Percentiles rank a stretch among this genome's conserved stretches.
phyloP scores from a whole-genome alignment of 1,140 invertebrate genomes.

The Brachionus asplanchnoidis region DNA sequence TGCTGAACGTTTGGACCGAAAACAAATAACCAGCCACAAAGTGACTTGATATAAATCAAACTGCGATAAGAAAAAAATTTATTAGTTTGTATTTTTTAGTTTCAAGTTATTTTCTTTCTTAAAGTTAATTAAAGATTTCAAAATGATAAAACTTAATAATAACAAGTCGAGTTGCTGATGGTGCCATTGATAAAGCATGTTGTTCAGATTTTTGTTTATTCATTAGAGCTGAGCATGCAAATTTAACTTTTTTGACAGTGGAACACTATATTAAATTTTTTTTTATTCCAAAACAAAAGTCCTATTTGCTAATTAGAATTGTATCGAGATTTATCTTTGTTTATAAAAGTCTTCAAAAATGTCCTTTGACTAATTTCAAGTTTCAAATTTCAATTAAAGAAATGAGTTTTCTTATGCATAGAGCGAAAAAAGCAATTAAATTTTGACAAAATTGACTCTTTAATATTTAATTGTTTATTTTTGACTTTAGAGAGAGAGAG shows the following conservation, averaged over 20 bases:
- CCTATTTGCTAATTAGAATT: background rate
- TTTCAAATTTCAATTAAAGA: slow-evolving; percentile 37
- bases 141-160: slow-evolving; percentile 16
- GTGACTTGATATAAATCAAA: slow-evolving; percentile 39
- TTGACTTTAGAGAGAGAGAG: background rate
- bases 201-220: slow-evolving; percentile 1
- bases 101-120: slow-evolving; percentile 16
- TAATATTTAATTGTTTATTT: slow-evolving; percentile 38
- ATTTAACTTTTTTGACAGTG: background rate
- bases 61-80: slow-evolving; percentile 1
- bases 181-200: slow-evolving; percentile 9
- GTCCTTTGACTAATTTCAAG: slow-evolving; percentile 19
- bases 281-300: background rate
- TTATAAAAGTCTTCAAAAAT: background rate
- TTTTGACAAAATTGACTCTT: slow-evolving; percentile 19
- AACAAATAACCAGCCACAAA: background rate
- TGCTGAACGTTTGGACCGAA: background rate
- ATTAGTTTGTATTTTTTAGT: slow-evolving; percentile 31
- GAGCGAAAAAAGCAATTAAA: slow-evolving; percentile 29
- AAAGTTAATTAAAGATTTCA: slow-evolving; percentile 37
- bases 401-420: background rate
- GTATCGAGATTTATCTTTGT: background rate
- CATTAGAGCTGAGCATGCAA: background rate
- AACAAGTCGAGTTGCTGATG: background rate
- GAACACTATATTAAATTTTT: background rate